These are phyloP conservation scores for Pollenia labialis DNA, from an alignment of 2,888 invertebrate genomes.

Conservation along the genomic window DNA sequence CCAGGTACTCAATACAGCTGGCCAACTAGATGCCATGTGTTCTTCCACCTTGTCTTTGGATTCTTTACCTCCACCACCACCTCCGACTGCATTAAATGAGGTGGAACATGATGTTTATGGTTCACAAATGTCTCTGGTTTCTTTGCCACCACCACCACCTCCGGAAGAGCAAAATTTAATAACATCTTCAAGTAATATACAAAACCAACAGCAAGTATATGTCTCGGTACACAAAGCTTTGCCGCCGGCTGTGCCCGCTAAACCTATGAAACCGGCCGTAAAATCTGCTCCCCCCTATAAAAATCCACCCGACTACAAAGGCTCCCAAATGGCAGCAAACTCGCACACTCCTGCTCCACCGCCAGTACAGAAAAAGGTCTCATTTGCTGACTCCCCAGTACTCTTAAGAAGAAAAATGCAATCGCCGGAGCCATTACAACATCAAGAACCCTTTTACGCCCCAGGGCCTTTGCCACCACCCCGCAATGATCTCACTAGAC, in stretches of 20 bases:
- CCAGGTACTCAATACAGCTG: constrained; percentile 45
- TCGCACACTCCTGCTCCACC: constrained; percentile 55
- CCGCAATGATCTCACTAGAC: constrained; percentile 89
- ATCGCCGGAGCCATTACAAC: constrained; percentile 82
- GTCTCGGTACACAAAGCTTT: constrained; percentile 51
- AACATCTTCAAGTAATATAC: background rate
- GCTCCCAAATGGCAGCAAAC: constrained; percentile 66
- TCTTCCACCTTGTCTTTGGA: constrained; percentile 91
- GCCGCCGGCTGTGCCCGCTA: constrained; percentile 80
- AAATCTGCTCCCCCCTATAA: constrained; percentile 84
- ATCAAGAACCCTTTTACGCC: constrained; percentile 75
- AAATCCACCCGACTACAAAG: constrained; percentile 83
- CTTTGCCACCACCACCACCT: constrained; percentile 90
- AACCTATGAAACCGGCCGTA: constrained; percentile 81
- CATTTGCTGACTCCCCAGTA: constrained; percentile 84
- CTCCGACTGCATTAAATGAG: constrained; percentile 84
- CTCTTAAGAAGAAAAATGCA: constrained; percentile 84
- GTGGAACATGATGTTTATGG: constrained; percentile 85
- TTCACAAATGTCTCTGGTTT: constrained; percentile 88
- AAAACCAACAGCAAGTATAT: constrained; percentile 50
- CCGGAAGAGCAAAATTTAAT: constrained; percentile 78
- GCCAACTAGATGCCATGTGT: constrained; percentile 85
- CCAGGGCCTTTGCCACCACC: constrained; percentile 88
- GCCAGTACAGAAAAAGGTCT: constrained; percentile 81
- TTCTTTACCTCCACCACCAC: constrained; percentile 91